Conservation (phyloP, 2,113 vertebrate genomes). For the Oreochromis tanganicae region DNA sequence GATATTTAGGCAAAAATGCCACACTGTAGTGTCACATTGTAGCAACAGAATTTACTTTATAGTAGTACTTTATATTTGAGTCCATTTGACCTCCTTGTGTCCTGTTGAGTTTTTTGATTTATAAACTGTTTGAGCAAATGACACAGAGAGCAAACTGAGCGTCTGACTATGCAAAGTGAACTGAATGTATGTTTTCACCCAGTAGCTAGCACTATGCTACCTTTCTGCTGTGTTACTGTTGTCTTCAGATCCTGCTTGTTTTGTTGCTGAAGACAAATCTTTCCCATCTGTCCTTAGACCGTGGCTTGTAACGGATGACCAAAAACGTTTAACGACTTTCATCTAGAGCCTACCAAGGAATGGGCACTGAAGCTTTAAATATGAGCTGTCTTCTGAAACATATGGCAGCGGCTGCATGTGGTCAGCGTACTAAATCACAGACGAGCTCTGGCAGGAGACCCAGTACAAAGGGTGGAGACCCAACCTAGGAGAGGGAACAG, state of each 20-base stretch:
- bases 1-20: not conserved
- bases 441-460: slow-evolving; percentile 18
- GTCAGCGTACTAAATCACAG: slow-evolving; percentile 41
- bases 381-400: slow-evolving; percentile 22
- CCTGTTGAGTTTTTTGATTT: not conserved
- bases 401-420: slow-evolving; percentile 36
- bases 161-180: not conserved
- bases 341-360: not conserved
- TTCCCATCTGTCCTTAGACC: not conserved
- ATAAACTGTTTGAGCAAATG: not conserved
- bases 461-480: slow-evolving; percentile 27
- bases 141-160: not conserved
- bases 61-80: not conserved
- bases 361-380: slow-evolving; percentile 11
- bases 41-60: not conserved
- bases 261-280: not conserved
- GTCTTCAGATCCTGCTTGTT: not conserved
- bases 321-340: not conserved
- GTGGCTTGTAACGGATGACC: not conserved
- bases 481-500: not conserved
- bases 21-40: not conserved
- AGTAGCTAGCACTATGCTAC: not conserved
- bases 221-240: not conserved
- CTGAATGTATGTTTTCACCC: not conserved
- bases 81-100: not conserved